Evolutionary conservation across 1,140 invertebrate genomes (phyloP).

Genomic region (Asbolus verrucosus): DNA sequence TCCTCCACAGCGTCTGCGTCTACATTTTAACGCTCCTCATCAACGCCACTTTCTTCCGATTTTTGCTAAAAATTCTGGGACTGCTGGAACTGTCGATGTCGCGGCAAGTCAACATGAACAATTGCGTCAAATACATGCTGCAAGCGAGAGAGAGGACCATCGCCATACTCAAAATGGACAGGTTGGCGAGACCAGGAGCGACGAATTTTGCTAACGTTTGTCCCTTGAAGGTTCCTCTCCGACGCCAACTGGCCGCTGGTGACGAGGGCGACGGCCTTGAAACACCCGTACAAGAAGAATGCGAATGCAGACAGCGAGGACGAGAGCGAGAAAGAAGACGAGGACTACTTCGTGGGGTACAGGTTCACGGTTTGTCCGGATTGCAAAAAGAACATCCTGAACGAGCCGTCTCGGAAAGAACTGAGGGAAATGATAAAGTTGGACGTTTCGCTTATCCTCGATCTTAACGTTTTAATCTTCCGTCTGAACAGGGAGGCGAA

Average conservation of each 20-base stretch:
- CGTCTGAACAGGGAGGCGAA: constrained; percentile 67
- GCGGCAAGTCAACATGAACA: constrained; percentile 67
- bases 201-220: too few species aligned
- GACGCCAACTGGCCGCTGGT: constrained; percentile 42
- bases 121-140: constrained; percentile 65
- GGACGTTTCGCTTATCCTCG: too few species aligned
- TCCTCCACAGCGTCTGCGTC: constrained; percentile 18
- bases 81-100: constrained; percentile 65
- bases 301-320: constrained; percentile 46
- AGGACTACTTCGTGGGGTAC: constrained; percentile 66
- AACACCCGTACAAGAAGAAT: constrained; percentile 15
- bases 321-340: constrained; percentile 62
- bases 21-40: constrained; percentile 61
- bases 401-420: constrained; percentile 66
- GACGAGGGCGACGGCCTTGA: background rate
- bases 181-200: too few species aligned
- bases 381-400: constrained; percentile 66
- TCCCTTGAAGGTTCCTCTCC: constrained; percentile 24
- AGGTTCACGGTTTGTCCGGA: constrained; percentile 66
- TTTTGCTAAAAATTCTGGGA: constrained; percentile 64
- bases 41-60: constrained; percentile 64
- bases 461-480: too few species aligned
- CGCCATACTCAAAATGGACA: constrained; percentile 67
- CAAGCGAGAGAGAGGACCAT: constrained; percentile 64
- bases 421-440: constrained; percentile 67